Percentiles rank a stretch among this genome's conserved stretches.
These are phyloP conservation scores for Microcebus griseorufus DNA, from an alignment of 2,113 vertebrate species.

Conservation along the genomic window DNA sequence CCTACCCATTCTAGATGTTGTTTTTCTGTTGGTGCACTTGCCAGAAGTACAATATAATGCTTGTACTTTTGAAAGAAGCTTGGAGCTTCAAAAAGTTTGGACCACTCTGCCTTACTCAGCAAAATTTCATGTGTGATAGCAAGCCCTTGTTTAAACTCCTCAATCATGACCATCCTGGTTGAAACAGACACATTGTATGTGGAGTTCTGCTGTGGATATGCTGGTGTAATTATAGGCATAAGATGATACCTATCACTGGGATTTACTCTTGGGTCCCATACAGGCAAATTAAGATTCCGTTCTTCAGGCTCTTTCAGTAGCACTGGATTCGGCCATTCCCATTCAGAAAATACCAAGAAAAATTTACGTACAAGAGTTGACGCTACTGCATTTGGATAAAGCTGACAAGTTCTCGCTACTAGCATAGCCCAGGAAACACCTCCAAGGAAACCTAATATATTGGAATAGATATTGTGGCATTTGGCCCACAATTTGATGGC, in stretches of 20 bases:
- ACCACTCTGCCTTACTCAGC: constrained; percentile 93
- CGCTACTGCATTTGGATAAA: constrained; percentile 93
- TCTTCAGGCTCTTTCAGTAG: constrained; percentile 92
- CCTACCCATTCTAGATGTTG: constrained; percentile 92
- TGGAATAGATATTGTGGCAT: constrained; percentile 94
- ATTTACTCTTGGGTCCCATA: constrained; percentile 94
- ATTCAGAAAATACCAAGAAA: constrained; percentile 91
- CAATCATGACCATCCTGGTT: constrained; percentile 92
- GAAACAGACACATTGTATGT: constrained; percentile 94
- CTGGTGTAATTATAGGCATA: constrained; percentile 96
- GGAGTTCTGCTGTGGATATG: constrained; percentile 96
- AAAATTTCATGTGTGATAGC: constrained; percentile 93
- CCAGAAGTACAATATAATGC: constrained; percentile 94
- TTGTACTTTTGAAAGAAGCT: constrained; percentile 96
- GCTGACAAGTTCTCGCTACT: constrained; percentile 93
- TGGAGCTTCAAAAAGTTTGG: constrained; percentile 94
- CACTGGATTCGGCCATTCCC: constrained; percentile 95
- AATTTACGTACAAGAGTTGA: constrained; percentile 94
- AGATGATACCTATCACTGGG: constrained; percentile 93
- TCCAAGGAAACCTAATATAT: constrained; percentile 93
- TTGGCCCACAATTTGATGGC: constrained; percentile 95
- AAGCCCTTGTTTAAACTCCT: constrained; percentile 93
- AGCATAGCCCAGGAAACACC: constrained; percentile 96
- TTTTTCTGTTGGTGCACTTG: constrained; percentile 90
- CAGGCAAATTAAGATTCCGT: constrained; percentile 91